phyloP scores from a whole-genome alignment of 2,797 vertebrate genomes.

The Varecia variegata region DNA sequence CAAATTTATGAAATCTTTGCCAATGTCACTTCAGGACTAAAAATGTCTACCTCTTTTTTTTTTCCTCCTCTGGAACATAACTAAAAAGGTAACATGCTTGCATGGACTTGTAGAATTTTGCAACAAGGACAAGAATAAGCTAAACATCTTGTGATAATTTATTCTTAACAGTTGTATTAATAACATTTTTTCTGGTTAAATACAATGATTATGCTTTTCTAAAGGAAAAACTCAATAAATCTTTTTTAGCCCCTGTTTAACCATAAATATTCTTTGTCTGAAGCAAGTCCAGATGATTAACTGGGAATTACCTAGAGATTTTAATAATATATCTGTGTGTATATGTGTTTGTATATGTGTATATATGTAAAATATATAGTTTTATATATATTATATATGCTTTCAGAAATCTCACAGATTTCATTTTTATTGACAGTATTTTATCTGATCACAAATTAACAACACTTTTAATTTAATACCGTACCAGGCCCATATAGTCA shows the following conservation, averaged over 20 bases:
- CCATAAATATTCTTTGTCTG: constrained; percentile 28
- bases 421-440: not conserved
- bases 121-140: not conserved
- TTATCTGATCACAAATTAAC: not conserved
- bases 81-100: not conserved
- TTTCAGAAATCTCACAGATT: not conserved
- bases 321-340: not conserved
- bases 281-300: not conserved
- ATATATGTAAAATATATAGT: not conserved
- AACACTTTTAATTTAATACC: not conserved
- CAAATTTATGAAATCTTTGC: constrained; percentile 63
- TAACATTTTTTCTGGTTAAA: not conserved
- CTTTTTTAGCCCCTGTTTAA: not conserved
- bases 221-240: not conserved
- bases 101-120: constrained; percentile 8
- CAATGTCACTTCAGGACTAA: constrained; percentile 66
- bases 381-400: not conserved
- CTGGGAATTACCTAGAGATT: constrained; percentile 15
- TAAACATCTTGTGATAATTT: not conserved
- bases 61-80: not conserved
- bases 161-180: not conserved
- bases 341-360: not conserved
- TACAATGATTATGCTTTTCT: not conserved
- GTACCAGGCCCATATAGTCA: not conserved
- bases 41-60: constrained; percentile 36